Base-by-base conservation (phyloP, 2,888 invertebrate species). In the Drosophila neotestacea region DNA sequence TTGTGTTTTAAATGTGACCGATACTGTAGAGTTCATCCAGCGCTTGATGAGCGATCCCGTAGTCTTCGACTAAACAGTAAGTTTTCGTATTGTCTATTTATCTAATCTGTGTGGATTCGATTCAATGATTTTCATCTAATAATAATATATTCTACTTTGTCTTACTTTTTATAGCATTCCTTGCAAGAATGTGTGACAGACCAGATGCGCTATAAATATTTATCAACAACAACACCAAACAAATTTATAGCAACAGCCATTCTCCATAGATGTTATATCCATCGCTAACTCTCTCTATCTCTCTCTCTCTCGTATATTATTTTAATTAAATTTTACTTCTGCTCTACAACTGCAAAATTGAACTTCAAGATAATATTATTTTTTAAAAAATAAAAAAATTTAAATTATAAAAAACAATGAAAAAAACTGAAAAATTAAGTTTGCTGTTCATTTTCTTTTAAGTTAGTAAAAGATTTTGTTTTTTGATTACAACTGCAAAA, bases 121-220 rank as follows among this genome's bases (percentile, higher is more conserved):
- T 56, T 16, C 2, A 9, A 6, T 27, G 6, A 22, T 34, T 16
- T 36, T n/a, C 22, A 55, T 39, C 5, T 50, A 30, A 46, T 69
- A 60, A 59, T 81, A 52, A 55, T 54, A 39, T 11, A 50, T 30
- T 64, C 7, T 41, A 55, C 48, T 55, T 63, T 36, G 59, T 73
- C 58, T 78, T 80, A 28, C 34, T 38, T 54, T 66, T 64, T 73
- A 28, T 76, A 97, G 97, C 96, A 93, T 98, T 98, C 95, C 95
- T 97, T 93, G 95, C 96, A 94, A 96, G 95, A 94, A 95, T 98
- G 95, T 96, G 96, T 93, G 95, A 95, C 91, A 94, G 94, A 93
- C 93, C 93, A 84, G 86, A 91, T 80, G 58, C 65, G 88, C 90
- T 90, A 85, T 81, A 86, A 83, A 89, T 90, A 91, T 80, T 65